A percentile compares a stretch with the other conserved stretches of the same genome.
Evolutionary conservation across 53 echinoderm and acorn worm genomes (phyloP).

Genomic region (Pentamera pediparva): DNA sequence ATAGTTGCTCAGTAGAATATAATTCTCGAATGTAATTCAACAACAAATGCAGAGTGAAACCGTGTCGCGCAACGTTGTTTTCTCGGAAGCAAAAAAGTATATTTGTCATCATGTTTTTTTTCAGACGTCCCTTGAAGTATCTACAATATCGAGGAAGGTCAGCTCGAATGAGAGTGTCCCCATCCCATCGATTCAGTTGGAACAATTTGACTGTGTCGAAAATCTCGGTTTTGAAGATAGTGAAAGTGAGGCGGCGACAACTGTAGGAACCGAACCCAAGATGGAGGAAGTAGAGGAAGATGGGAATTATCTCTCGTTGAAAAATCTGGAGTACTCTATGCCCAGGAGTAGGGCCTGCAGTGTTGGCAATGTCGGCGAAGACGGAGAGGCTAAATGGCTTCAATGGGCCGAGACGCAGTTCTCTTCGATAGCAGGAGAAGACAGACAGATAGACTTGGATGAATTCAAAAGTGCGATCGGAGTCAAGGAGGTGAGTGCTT

Average conservation of each 20-base stretch:
- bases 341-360: slow-evolving; percentile 27
- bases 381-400: slow-evolving; percentile 81
- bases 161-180: not conserved
- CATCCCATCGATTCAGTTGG: not conserved
- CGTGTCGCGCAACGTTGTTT: no score
- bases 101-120: no score
- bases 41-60: no score
- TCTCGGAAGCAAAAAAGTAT: no score
- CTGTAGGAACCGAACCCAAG: not conserved
- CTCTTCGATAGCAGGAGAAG: slow-evolving; percentile 76
- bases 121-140: not conserved
- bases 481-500: slow-evolving; percentile 85
- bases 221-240: slow-evolving; percentile 14
- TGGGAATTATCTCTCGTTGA: slow-evolving; percentile 24
- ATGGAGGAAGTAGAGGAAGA: slow-evolving; percentile 20
- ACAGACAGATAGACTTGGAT: slow-evolving; percentile 81
- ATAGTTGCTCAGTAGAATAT: no score
- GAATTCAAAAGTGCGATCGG: slow-evolving; percentile 80
- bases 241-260: not conserved
- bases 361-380: slow-evolving; percentile 40
- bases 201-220: slow-evolving; percentile 13
- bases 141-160: not conserved
- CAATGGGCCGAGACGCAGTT: slow-evolving; percentile 85
- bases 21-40: no score
- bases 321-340: slow-evolving; percentile 27